Evolutionary conservation across 2,888 invertebrate genomes (phyloP).

Genomic region (Stenotaenia linearis): DNA sequence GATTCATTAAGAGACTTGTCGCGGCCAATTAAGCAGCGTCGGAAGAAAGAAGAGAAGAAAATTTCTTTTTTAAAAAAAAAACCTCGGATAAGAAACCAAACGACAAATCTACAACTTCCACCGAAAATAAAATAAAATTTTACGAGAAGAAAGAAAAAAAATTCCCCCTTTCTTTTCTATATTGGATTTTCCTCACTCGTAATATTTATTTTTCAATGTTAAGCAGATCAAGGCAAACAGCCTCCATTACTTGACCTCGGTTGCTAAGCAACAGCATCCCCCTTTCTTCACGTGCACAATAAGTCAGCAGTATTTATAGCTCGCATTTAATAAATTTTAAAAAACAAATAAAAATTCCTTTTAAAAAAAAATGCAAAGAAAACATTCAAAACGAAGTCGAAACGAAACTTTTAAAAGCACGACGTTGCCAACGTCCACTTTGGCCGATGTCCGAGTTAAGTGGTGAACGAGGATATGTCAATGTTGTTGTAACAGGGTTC

Average conservation of each 20-base stretch:
- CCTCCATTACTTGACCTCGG: slow-evolving; percentile 20
- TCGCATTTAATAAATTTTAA: not conserved
- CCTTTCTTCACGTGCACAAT: not conserved
- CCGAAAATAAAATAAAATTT: not conserved
- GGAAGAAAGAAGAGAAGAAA: not conserved
- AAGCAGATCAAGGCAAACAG: slow-evolving; percentile 26
- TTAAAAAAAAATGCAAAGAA: not conserved
- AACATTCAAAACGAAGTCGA: not conserved
- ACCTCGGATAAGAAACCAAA: slow-evolving; percentile 1
- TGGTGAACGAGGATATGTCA: not conserved
- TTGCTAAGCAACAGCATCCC: slow-evolving; percentile 2
- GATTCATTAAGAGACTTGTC: slow-evolving; percentile 23
- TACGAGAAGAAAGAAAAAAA: not conserved
- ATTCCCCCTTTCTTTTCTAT: not conserved
- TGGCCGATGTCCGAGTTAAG: slow-evolving; percentile 3
- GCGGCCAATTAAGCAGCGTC: slow-evolving; percentile 12
- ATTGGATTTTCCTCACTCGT: not conserved
- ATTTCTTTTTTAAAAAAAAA: not conserved
- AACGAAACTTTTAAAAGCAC: not conserved
- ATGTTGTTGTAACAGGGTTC: slow-evolving; percentile 19
- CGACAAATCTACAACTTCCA: not conserved
- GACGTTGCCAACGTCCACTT: not conserved
- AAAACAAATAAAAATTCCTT: not conserved
- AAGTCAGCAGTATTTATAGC: not conserved
- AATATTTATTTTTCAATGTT: slow-evolving; percentile 12